Evolutionary conservation across 2,797 vertebrate genomes (phyloP).

Genomic region (Australoheros facetus): DNA sequence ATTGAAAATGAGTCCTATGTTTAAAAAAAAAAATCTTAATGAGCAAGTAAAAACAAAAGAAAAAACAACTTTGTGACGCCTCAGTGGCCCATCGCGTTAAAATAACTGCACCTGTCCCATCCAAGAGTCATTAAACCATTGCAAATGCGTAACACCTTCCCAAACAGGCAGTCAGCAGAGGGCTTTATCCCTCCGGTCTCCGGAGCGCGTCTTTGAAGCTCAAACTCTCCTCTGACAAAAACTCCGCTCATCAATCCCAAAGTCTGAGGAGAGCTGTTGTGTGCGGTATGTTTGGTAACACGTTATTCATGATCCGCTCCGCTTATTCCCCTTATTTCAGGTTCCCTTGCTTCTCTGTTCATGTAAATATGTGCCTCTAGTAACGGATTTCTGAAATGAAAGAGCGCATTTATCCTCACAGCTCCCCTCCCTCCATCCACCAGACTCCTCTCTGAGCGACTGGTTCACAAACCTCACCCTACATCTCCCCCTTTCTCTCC

Average conservation of each 20-base stretch:
- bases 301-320: slow-evolving; percentile 4
- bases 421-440: slow-evolving; percentile 69
- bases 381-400: slow-evolving; percentile 69
- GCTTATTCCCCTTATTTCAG: neutral
- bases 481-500: slow-evolving; percentile 39
- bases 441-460: slow-evolving; percentile 43
- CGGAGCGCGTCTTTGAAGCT: slow-evolving; percentile 40
- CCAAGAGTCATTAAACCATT: slow-evolving; percentile 43
- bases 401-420: slow-evolving; percentile 75
- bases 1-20: neutral
- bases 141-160: slow-evolving; percentile 50
- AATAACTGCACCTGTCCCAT: slow-evolving; percentile 65
- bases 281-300: neutral
- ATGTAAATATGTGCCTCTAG: slow-evolving; percentile 18
- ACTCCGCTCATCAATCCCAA: slow-evolving; percentile 10
- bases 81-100: slow-evolving; percentile 33
- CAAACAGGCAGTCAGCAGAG: slow-evolving; percentile 21
- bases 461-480: slow-evolving; percentile 58
- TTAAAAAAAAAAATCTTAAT: neutral
- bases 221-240: slow-evolving; percentile 5
- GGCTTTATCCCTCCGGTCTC: slow-evolving; percentile 18
- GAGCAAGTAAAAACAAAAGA: neutral
- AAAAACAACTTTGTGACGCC: neutral
- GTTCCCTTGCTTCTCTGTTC: neutral
- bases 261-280: slow-evolving; percentile 5